Evolutionary conservation across 2,797 vertebrate species (phyloP).

Genomic region (Cuculus canorus): DNA sequence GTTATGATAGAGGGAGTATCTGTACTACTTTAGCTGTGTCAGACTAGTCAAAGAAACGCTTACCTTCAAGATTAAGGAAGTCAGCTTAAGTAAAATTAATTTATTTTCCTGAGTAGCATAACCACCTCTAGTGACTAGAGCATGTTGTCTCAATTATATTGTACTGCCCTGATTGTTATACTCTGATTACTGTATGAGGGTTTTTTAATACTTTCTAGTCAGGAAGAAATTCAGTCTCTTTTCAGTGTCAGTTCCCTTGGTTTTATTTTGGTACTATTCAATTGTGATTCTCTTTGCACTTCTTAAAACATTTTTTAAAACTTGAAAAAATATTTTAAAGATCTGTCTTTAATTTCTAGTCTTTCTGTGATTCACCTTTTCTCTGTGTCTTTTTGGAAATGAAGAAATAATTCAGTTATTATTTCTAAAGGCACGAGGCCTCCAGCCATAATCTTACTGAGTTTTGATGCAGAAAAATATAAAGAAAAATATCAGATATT

Average conservation of each 20-base stretch:
- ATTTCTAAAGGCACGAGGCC: neutral
- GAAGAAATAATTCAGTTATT: neutral
- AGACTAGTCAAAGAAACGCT: constrained; percentile 25
- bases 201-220: neutral
- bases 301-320: neutral
- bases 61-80: constrained; percentile 24
- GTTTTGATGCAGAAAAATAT: neutral
- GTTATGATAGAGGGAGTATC: neutral
- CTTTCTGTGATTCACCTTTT: neutral
- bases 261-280: neutral
- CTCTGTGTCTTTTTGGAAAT: neutral
- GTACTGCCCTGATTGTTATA: neutral
- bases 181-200: neutral
- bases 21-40: neutral
- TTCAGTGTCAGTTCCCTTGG: neutral
- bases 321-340: neutral
- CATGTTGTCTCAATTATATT: neutral
- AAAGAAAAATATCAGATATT: neutral
- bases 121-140: neutral
- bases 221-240: neutral
- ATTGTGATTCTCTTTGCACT: neutral
- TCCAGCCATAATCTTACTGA: neutral
- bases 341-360: neutral
- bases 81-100: constrained; percentile 16
- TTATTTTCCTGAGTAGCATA: neutral